Conservation (phyloP, 2,113 vertebrate species). For the Myrmecobius fasciatus region DNA sequence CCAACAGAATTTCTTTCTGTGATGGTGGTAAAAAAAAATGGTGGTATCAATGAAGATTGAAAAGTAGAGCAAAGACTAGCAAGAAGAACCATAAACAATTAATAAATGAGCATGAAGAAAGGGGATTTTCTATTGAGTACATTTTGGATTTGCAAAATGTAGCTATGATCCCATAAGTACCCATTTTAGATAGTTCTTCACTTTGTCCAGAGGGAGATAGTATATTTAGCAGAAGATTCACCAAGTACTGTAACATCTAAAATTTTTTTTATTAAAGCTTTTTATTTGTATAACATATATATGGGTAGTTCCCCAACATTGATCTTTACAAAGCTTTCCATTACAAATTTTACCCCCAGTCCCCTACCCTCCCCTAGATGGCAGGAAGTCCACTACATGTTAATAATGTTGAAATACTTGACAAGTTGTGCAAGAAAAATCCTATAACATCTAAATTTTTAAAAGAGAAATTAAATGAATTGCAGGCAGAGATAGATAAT, state of each 20-base stretch:
- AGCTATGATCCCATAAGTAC: background rate
- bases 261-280: no score
- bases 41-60: background rate
- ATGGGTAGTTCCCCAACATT: no score
- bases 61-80: background rate
- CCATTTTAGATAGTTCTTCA: background rate
- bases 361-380: no score
- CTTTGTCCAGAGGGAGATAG: background rate
- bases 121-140: background rate
- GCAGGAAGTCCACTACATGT: no score
- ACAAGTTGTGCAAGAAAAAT: no score
- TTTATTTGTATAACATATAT: no score
- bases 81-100: background rate
- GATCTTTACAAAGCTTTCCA: no score
- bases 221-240: background rate
- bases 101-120: background rate
- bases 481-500: background rate
- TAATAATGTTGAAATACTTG: no score
- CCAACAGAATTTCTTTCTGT: background rate
- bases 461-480: background rate
- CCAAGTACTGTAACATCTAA: background rate
- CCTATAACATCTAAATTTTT: background rate
- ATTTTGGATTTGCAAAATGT: background rate
- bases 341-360: no score
- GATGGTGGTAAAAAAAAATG: background rate